phyloP scores from a whole-genome alignment of 2,888 invertebrate genomes.

The Cephus sareptanus region DNA sequence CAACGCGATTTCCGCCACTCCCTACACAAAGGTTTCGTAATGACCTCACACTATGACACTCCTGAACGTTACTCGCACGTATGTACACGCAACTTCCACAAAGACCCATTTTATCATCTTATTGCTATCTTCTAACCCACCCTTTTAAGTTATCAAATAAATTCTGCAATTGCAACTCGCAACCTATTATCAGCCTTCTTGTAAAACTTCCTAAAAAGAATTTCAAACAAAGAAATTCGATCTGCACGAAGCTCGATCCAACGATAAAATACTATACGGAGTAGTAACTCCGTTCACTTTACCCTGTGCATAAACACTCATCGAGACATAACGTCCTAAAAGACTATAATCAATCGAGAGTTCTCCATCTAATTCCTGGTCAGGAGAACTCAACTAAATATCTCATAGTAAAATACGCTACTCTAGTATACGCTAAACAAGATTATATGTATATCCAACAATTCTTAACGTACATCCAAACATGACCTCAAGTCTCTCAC shows the following conservation, averaged over 20 bases:
- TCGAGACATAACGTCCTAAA: not conserved
- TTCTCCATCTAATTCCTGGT: not conserved
- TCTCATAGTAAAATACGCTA: not conserved
- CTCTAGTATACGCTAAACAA: not conserved
- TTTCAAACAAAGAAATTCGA: not conserved
- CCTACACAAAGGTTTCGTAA: conserved; percentile 22
- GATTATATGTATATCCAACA: not conserved
- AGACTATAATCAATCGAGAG: not conserved
- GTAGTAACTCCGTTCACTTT: not conserved
- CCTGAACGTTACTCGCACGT: not conserved
- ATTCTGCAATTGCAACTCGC: not conserved
- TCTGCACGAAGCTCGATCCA: not conserved
- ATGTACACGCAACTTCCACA: not conserved
- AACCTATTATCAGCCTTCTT: not conserved
- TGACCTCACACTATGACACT: not conserved
- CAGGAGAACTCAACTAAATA: not conserved
- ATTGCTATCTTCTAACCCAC: not conserved
- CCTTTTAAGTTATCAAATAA: not conserved
- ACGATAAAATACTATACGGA: not conserved
- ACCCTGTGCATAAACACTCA: not conserved
- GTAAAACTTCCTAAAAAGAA: conserved; percentile 11
- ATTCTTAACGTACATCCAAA: not conserved
- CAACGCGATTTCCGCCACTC: conserved; percentile 37
- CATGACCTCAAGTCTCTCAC: not conserved
- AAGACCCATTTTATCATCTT: not conserved